Percentiles rank a stretch among this genome's conserved stretches.
Conservation (phyloP, 1,140 invertebrate species). For the Eulimnadia texana region DNA sequence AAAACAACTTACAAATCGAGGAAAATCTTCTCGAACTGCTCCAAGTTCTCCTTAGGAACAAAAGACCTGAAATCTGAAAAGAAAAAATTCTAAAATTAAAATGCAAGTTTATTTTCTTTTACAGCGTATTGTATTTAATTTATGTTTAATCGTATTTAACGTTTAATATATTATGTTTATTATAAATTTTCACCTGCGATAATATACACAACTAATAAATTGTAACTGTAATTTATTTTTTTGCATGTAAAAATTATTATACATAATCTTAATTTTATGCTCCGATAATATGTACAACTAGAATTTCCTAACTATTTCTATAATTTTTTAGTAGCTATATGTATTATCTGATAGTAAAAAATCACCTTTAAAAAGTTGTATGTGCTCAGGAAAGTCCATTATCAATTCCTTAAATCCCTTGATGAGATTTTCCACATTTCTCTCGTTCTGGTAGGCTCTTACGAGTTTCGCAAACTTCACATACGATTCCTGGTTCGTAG, state of each 20-base stretch:
- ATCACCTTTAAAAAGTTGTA: constrained; percentile 5
- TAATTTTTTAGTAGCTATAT: background rate
- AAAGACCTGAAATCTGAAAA: constrained; percentile 10
- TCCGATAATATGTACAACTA: background rate
- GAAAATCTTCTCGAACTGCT: constrained; percentile 1
- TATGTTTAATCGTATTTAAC: too few relatives aligned
- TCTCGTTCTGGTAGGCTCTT: background rate
- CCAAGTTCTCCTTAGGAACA: background rate
- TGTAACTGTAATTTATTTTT: too few relatives aligned
- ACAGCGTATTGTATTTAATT: too few relatives aligned
- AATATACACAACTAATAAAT: too few relatives aligned
- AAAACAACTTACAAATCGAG: too few relatives aligned
- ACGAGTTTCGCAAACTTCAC: background rate
- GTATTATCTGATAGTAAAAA: background rate
- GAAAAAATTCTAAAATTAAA: background rate
- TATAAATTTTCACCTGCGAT: too few relatives aligned
- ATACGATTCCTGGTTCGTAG: background rate
- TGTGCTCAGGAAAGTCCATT: background rate
- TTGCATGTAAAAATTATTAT: too few relatives aligned
- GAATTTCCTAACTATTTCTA: background rate
- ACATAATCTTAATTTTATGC: too few relatives aligned
- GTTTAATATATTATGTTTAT: too few relatives aligned
- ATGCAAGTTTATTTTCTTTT: background rate
- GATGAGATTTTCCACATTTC: background rate
- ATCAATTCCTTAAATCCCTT: background rate